These are phyloP conservation scores for Eptesicus fuscus DNA, from an alignment of 2,113 vertebrate genomes.

Conservation along the genomic window DNA sequence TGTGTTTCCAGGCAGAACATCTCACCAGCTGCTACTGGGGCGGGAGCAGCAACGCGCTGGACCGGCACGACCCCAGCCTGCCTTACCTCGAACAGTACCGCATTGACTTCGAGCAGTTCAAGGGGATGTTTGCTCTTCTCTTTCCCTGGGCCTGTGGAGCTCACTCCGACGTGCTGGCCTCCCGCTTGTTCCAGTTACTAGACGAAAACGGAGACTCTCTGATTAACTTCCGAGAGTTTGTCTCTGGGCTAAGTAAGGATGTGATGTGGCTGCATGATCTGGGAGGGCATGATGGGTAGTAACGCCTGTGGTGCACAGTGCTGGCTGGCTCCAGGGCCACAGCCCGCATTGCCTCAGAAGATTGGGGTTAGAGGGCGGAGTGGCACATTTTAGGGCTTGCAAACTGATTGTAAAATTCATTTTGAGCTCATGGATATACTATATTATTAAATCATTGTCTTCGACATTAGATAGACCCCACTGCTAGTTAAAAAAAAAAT, in stretches of 20 bases:
- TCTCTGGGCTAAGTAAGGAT: conserved; percentile 91
- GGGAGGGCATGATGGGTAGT: accelerated
- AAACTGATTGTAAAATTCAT: not conserved
- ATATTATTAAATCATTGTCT: not conserved
- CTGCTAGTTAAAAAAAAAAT: not conserved
- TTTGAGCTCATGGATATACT: not conserved
- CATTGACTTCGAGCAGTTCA: conserved; percentile 97
- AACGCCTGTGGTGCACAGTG: accelerated
- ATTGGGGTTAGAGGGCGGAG: not conserved
- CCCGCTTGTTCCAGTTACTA: conserved; percentile 91
- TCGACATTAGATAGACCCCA: not conserved
- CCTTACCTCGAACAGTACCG: conserved; percentile 99
- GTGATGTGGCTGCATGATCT: not conserved
- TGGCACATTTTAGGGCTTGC: not conserved
- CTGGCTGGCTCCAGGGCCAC: too few species aligned
- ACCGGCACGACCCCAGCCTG: conserved; percentile 96
- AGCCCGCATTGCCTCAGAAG: not conserved
- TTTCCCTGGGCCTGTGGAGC: conserved; percentile 94
- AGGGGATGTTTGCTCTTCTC: conserved; percentile 92
- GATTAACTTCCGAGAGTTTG: conserved; percentile 97
- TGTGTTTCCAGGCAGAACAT: conserved; percentile 89
- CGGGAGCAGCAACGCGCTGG: conserved; percentile 91
- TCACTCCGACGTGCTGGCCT: conserved; percentile 89
- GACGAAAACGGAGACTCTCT: conserved; percentile 94
- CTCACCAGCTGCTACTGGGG: conserved; percentile 99